Conservation (phyloP, 2,113 vertebrate species). For the Aptenodytes patagonicus region DNA sequence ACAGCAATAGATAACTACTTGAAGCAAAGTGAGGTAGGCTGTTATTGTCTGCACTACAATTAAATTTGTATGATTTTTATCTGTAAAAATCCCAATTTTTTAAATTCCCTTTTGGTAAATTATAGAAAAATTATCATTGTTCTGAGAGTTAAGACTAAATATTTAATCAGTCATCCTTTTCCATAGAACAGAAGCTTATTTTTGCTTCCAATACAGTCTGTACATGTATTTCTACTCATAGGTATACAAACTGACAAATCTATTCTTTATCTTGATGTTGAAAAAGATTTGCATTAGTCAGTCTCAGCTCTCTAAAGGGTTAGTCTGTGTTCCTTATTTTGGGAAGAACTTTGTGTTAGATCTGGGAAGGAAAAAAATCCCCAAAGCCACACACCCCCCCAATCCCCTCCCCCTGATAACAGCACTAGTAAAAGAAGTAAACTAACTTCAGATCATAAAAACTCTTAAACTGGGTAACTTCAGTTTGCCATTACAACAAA, state of each 20-base stretch:
- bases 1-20: neutral
- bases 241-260: neutral
- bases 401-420: neutral
- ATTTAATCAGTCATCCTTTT: neutral
- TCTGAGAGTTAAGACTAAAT: neutral
- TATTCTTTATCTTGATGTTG: neutral
- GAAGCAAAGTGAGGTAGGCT: neutral
- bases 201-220: neutral
- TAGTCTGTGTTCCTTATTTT: neutral
- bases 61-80: neutral
- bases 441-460: neutral
- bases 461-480: neutral
- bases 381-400: accelerated
- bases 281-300: neutral
- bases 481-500: neutral
- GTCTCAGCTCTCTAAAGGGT: neutral
- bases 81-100: neutral
- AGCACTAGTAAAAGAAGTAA: neutral
- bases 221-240: neutral
- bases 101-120: neutral
- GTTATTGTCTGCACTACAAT: neutral
- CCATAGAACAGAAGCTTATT: neutral
- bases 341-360: neutral
- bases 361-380: neutral
- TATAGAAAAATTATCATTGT: neutral